A percentile compares a stretch with the other conserved stretches of the same genome.
phyloP scores from a whole-genome alignment of 2,797 vertebrate genomes.

The Iguana delicatissima region DNA sequence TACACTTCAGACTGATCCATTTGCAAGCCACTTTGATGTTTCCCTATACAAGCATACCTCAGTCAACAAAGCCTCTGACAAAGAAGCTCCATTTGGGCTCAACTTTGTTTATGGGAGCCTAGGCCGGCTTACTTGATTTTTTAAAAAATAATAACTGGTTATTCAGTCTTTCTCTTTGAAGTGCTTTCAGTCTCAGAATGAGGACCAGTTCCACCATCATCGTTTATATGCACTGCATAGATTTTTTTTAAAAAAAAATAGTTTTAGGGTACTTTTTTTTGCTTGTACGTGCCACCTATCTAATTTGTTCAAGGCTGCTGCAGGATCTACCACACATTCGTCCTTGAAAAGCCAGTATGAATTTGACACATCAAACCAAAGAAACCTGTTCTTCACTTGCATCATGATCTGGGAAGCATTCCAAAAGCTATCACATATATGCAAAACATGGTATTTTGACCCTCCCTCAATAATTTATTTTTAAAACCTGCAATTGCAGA shows the following conservation, averaged over 20 bases:
- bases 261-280: background rate
- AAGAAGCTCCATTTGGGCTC: too few relatives aligned
- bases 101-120: too few relatives aligned
- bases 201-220: background rate
- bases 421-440: slow-evolving; percentile 16
- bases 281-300: background rate
- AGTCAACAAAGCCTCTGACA: background rate
- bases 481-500: background rate
- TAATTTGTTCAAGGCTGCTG: background rate
- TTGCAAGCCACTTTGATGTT: background rate
- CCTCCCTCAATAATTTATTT: background rate
- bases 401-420: slow-evolving; percentile 17
- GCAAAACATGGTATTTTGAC: slow-evolving; percentile 14
- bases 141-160: background rate
- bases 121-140: background rate
- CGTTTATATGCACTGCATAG: background rate
- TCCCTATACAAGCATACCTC: background rate
- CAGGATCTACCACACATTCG: background rate
- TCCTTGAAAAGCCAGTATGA: background rate
- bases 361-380: slow-evolving; percentile 19
- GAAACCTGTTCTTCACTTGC: background rate
- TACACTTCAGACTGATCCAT: background rate
- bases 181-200: background rate
- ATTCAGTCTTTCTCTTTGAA: background rate
- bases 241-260: background rate